Evolutionary conservation across 2,888 invertebrate genomes (phyloP).

Genomic region (Cheilosia vulpina): DNA sequence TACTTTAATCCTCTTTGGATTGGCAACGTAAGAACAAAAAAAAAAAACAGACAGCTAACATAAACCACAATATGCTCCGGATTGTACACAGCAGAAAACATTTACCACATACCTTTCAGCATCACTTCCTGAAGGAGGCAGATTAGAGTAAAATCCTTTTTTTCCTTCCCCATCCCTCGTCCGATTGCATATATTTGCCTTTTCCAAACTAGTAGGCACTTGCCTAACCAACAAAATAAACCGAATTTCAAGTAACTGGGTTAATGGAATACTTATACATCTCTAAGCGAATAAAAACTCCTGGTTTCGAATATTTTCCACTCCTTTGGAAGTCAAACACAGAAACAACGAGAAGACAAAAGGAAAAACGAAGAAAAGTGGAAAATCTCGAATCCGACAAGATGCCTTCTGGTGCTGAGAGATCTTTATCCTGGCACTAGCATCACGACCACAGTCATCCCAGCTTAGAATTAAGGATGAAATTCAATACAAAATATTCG

Average conservation of each 20-base stretch:
- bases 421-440: slow-evolving; percentile 49
- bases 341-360: neutral
- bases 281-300: slow-evolving; percentile 19
- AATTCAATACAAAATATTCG: slow-evolving; percentile 59
- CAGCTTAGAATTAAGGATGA: slow-evolving; percentile 31
- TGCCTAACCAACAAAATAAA: slow-evolving; percentile 55
- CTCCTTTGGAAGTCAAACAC: slow-evolving; percentile 1
- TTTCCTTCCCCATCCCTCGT: neutral
- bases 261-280: slow-evolving; percentile 70
- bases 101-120: slow-evolving; percentile 12
- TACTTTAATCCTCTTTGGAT: too few relatives aligned
- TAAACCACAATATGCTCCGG: slow-evolving; percentile 55
- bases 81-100: slow-evolving; percentile 15
- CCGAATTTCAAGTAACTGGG: slow-evolving; percentile 68
- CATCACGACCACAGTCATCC: slow-evolving; percentile 32
- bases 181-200: slow-evolving; percentile 23
- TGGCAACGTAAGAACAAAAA: neutral
- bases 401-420: slow-evolving; percentile 43
- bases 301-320: slow-evolving; percentile 14
- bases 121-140: neutral
- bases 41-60: neutral
- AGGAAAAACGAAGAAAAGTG: slow-evolving; percentile 2
- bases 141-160: slow-evolving; percentile 55
- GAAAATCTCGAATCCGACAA: slow-evolving; percentile 52
- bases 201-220: neutral